Base-by-base conservation (phyloP, 2,797 vertebrate species). In the Micrastur ruficollis region DNA sequence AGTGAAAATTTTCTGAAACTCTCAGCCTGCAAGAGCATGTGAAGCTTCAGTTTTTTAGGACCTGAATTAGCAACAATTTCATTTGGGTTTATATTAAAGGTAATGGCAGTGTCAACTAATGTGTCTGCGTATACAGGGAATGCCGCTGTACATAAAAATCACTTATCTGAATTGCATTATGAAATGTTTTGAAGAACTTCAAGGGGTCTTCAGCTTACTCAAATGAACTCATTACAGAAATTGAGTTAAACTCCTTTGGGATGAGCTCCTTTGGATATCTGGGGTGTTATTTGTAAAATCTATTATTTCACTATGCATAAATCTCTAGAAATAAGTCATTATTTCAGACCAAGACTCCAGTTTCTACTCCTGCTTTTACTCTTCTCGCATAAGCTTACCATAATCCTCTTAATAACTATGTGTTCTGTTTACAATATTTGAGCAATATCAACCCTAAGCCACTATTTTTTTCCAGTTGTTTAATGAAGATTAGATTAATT, bases 401-500 rank as follows among this genome's bases (percentile, higher is more conserved):
- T 93, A 96, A 96, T 95, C 72, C 66, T 88, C 82, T 95, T 86
- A 95, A 90, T 87, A 89, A 85, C 38, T 78, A 25, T 63, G 56
- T 66, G 72, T 78, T 93, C 68, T 86, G 79, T 94, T 96, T 96
- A 90, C 49, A 91, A 34, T 93, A 81, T 93, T 75, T 27, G 29
- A 83, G 49, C 38, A 95, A 44, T 66, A 93, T 62, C 82, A 71
- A 81, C 27, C 58, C 49, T 76, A 92, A 91, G 55, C 36, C 52
- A 76, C 53, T 49, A 21, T 15, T 42, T 82, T 86, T 87, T 56
- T 44, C 5, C 27, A 42, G n/a, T 86, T 90, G 23, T 88, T 93
- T 88, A 95, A 95, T 68, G 49, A 86, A 81, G 42, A 88, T 92
- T 59, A 86, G 68, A 85, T 93, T 91, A 86, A 93, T 94, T 90